phyloP scores from a whole-genome alignment of 2,113 vertebrate species.

The Mellivora capensis region DNA sequence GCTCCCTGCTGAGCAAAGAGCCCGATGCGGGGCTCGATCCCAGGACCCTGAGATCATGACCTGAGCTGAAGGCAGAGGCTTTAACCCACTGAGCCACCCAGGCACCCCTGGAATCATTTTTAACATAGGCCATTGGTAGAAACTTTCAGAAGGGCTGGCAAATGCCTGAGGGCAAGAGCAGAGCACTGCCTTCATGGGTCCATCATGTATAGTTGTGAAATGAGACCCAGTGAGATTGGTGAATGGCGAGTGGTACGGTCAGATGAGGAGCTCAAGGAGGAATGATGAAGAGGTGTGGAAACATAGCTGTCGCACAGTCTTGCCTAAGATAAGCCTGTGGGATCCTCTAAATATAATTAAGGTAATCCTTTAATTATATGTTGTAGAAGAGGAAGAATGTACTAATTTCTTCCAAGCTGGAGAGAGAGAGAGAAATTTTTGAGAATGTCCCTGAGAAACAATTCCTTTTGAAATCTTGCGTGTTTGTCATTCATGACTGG shows the following conservation, averaged over 20 bases:
- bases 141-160: background rate
- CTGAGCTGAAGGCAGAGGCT: too few relatives aligned
- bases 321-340: background rate
- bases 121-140: background rate
- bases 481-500: background rate
- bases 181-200: background rate
- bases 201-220: background rate
- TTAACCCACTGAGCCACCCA: too few relatives aligned
- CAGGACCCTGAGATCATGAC: too few relatives aligned
- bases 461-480: background rate
- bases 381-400: background rate
- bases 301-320: background rate
- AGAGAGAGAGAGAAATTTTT: background rate
- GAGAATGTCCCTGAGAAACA: background rate
- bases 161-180: background rate
- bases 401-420: background rate
- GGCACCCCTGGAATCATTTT: background rate
- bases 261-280: background rate
- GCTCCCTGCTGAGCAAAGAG: too few relatives aligned
- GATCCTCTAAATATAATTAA: background rate
- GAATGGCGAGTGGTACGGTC: background rate
- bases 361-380: conserved; percentile 15
- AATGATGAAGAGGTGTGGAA: background rate
- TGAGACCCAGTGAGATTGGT: background rate
- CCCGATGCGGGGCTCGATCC: too few relatives aligned